These are phyloP conservation scores for Manduca sexta DNA, from an alignment of 1,140 invertebrate genomes.

Conservation along the genomic window DNA sequence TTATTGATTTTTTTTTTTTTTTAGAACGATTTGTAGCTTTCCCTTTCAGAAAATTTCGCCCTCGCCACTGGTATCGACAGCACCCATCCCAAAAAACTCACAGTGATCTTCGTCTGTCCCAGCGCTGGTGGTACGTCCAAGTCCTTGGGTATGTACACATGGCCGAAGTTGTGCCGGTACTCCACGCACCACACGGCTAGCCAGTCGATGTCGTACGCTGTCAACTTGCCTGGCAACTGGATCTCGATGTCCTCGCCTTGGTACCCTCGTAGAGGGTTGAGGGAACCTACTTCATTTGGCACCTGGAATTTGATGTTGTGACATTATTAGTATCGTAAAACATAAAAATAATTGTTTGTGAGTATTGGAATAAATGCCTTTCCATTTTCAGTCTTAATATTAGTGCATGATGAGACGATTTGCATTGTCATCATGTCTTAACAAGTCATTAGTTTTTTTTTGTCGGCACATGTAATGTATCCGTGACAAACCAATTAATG, in stretches of 20 bases:
- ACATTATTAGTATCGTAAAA: neutral
- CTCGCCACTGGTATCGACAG: too few relatives aligned
- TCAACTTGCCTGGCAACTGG: slow-evolving; percentile 87
- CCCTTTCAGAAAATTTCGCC: too few relatives aligned
- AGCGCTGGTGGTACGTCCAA: slow-evolving; percentile 91
- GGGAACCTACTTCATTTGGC: slow-evolving; percentile 89
- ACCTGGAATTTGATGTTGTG: slow-evolving; percentile 75
- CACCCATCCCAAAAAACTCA: slow-evolving; percentile 67
- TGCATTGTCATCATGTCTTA: too few relatives aligned
- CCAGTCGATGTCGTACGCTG: slow-evolving; percentile 94
- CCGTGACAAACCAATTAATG: too few relatives aligned
- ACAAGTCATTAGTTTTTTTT: too few relatives aligned
- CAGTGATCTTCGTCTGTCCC: slow-evolving; percentile 91
- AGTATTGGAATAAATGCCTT: too few relatives aligned
- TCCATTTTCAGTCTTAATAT: too few relatives aligned
- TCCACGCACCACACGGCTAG: slow-evolving; percentile 91
- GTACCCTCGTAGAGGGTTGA: slow-evolving; percentile 86
- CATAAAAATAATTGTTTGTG: too few relatives aligned
- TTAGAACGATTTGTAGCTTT: too few relatives aligned
- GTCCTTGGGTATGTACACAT: slow-evolving; percentile 90
- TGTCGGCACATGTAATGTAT: too few relatives aligned
- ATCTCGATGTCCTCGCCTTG: slow-evolving; percentile 93
- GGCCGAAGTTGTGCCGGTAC: slow-evolving; percentile 92
- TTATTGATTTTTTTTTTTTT: too few relatives aligned
- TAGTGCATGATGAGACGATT: too few relatives aligned